phyloP scores from a whole-genome alignment of 2,113 vertebrate genomes.

The Microtus montanus region DNA sequence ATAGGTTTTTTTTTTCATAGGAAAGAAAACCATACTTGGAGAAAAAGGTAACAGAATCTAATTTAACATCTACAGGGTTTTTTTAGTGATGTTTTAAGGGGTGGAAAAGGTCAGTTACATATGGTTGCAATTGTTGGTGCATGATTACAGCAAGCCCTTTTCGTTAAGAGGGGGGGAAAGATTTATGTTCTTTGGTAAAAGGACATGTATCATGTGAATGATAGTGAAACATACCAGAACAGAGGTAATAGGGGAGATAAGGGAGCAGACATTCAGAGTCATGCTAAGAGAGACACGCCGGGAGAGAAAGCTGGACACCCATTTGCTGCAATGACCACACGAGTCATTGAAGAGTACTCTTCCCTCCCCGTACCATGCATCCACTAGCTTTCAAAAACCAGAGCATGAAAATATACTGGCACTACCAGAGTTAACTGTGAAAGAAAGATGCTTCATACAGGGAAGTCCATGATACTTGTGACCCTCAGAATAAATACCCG shows the following conservation, averaged over 20 bases:
- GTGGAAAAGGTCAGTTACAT: slow-evolving; percentile 37
- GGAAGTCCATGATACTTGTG: neutral
- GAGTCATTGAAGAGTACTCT: slow-evolving; percentile 1
- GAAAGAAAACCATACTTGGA: slow-evolving; percentile 37
- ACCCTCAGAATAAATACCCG: neutral
- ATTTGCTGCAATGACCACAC: slow-evolving; percentile 27
- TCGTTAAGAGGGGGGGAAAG: slow-evolving; percentile 76
- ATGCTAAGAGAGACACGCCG: slow-evolving; percentile 59
- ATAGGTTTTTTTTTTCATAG: slow-evolving; percentile 48
- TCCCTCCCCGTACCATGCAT: neutral
- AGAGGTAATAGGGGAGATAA: slow-evolving; percentile 77
- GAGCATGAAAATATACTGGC: slow-evolving; percentile 14
- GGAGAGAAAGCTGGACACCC: slow-evolving; percentile 60
- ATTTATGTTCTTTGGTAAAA: slow-evolving; percentile 78
- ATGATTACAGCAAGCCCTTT: slow-evolving; percentile 66
- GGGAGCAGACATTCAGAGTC: slow-evolving; percentile 68
- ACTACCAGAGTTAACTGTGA: slow-evolving; percentile 4
- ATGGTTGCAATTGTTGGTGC: neutral
- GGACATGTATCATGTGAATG: slow-evolving; percentile 74
- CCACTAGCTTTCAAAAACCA: slow-evolving; percentile 50
- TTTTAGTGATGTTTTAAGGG: neutral
- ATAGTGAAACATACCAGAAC: slow-evolving; percentile 70
- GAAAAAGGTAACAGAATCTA: slow-evolving; percentile 47
- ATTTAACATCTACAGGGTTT: slow-evolving; percentile 51
- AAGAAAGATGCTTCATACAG: neutral